These are phyloP conservation scores for Montipora cactus DNA, from an alignment of 64 coral and sea anemone genomes.

Conservation along the genomic window DNA sequence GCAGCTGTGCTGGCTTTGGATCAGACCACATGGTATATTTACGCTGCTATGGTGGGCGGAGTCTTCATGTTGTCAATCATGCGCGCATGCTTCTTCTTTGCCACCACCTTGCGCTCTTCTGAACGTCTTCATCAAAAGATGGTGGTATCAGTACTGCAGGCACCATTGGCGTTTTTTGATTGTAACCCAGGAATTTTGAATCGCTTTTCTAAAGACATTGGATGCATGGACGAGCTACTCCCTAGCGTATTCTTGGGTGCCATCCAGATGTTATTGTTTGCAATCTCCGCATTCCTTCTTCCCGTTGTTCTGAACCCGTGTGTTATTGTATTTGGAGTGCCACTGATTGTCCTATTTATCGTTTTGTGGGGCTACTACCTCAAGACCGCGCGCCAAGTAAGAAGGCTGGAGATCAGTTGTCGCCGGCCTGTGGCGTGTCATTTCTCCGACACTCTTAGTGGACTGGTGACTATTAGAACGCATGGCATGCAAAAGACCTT, in stretches of 20 bases:
- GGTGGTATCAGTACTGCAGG: conserved; percentile 52
- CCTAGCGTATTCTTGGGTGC: conserved; percentile 63
- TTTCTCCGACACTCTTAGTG: conserved; percentile 62
- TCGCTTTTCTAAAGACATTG: conserved; percentile 66
- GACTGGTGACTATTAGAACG: conserved; percentile 57
- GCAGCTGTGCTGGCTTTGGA: conserved; percentile 6
- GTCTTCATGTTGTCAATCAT: conserved; percentile 61
- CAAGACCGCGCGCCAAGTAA: conserved; percentile 59
- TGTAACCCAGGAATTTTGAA: conserved; percentile 38
- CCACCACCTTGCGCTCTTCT: conserved; percentile 47
- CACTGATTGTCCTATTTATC: conserved; percentile 44
- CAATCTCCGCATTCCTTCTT: conserved; percentile 39
- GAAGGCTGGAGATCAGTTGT: conserved; percentile 49
- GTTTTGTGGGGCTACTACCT: conserved; percentile 55
- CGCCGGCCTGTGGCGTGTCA: conserved; percentile 47
- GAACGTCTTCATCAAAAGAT: conserved; percentile 55
- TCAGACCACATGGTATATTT: conserved; percentile 66
- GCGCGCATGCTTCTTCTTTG: conserved; percentile 60
- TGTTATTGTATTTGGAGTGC: conserved; percentile 37
- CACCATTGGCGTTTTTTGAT: conserved; percentile 39
- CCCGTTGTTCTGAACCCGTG: conserved; percentile 52
- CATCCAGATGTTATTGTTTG: conserved; percentile 50
- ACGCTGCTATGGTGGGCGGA: conserved; percentile 51
- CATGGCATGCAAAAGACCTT: conserved; percentile 54
- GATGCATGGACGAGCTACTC: conserved; percentile 56